Base-by-base conservation (phyloP, 2,797 vertebrate genomes). In the Eremophila alpestris region DNA sequence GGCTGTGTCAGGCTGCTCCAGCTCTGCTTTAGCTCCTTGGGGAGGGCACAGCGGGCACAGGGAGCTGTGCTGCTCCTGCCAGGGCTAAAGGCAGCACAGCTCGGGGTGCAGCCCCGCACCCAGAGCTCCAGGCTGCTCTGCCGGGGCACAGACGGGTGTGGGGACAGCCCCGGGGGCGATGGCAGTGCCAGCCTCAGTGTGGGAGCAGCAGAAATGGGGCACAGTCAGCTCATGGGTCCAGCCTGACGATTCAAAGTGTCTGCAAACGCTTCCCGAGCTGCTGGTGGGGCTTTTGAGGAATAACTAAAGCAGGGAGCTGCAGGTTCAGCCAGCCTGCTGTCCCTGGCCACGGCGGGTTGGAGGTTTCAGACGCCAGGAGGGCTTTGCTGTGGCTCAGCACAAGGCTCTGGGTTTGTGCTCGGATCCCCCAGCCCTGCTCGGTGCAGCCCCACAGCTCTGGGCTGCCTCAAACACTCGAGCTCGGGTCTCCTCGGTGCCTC, bases 181-280 rank as follows among this genome's bases (percentile, higher is more conserved):
- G 48, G 48, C 46, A 48, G 46, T 26, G 48, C 46, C 49, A 41
- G 16, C 45, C 59, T 82, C 43, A 14, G 89, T 43, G n/a, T n/a
- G 54, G 91, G 89, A 90, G 64, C 85, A 41, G 85, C 88, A 34
- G 12, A 58, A 19, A 13, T 16, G 34, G 88, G 93, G 83, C 95
- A 91, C 4, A 4, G 41, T 34, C 67, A 34, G 93, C 93, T 91
- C 77, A 3, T 40, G 23, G 16, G 41, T 43, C 90, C 17, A 0
- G 77, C 58, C 46, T 19, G 55, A 8, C 75, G 23, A 6, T 75
- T 73, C 89, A 4, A 3, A 17, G 62, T 14, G 52, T 56, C 88
- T 77, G 74, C 62, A 64, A 83, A 82, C 29, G 3, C 75, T 69
- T 54, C 67, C 83, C 7, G 32, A 93, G 59, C 89, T 55, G 55